A percentile compares a stretch with the other conserved stretches of the same genome.
Conservation (phyloP, 1,140 invertebrate species). For the Drosophila oshimai region DNA sequence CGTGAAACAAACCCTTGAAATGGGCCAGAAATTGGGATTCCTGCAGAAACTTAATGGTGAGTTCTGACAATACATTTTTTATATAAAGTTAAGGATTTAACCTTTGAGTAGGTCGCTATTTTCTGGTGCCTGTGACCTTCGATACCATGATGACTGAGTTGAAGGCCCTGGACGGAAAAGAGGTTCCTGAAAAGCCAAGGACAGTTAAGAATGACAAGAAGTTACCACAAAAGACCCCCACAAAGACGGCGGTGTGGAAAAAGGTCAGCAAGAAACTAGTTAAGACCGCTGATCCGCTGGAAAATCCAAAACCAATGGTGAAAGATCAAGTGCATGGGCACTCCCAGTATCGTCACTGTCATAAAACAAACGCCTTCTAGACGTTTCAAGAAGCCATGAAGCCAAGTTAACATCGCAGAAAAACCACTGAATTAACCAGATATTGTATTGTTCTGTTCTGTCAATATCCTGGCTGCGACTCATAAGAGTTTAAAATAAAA, state of each 20-base stretch:
- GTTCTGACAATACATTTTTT: background rate
- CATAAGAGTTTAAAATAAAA: no score
- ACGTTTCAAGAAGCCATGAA: background rate
- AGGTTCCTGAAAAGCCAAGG: background rate
- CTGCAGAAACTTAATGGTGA: slow-evolving; percentile 58
- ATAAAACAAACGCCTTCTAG: background rate
- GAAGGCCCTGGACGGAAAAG: background rate
- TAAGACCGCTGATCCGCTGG: background rate
- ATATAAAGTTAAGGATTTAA: background rate
- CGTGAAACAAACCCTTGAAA: slow-evolving; percentile 53
- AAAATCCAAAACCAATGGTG: background rate
- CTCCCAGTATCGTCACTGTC: background rate
- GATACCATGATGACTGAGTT: slow-evolving; percentile 29
- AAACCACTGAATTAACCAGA: background rate
- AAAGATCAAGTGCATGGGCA: background rate
- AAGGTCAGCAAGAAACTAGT: background rate
- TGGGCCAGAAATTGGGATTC: slow-evolving; percentile 48
- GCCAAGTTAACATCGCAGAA: background rate
- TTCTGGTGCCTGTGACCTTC: slow-evolving; percentile 44
- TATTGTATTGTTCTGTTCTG: no score
- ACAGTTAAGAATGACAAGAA: slow-evolving; percentile 12
- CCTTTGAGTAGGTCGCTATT: slow-evolving; percentile 61
- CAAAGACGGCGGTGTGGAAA: background rate
- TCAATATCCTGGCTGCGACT: background rate
- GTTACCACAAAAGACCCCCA: background rate